Percentiles rank a stretch among this genome's conserved stretches.
phyloP scores from a whole-genome alignment of 2,113 vertebrate species.

The rabbit (Oryctolagus cuniculus) region mOryCun1.1 NC_091439.1:94689501-94690000 shows the following conservation, averaged over 20 bases:
- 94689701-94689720: neutral
- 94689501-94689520: slow-evolving; percentile 27
- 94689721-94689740: neutral
- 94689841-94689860: neutral
- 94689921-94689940: neutral
- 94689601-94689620: slow-evolving; percentile 16
- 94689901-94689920: neutral
- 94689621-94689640: neutral
- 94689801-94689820: neutral
- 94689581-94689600: neutral
- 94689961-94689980: neutral
- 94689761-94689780: neutral
- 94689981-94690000: too few relatives aligned
- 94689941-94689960: neutral
- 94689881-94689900: neutral
- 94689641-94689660: neutral
- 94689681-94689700: neutral
- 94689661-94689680: neutral
- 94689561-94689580: neutral
- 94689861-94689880: neutral
- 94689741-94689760: neutral
- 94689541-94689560: neutral
- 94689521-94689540: neutral
- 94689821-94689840: too few relatives aligned
- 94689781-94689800: neutral